These are phyloP conservation scores for Heteromyza rotundicornis DNA, from an alignment of 2,888 invertebrate genomes.

Conservation along the genomic window DNA sequence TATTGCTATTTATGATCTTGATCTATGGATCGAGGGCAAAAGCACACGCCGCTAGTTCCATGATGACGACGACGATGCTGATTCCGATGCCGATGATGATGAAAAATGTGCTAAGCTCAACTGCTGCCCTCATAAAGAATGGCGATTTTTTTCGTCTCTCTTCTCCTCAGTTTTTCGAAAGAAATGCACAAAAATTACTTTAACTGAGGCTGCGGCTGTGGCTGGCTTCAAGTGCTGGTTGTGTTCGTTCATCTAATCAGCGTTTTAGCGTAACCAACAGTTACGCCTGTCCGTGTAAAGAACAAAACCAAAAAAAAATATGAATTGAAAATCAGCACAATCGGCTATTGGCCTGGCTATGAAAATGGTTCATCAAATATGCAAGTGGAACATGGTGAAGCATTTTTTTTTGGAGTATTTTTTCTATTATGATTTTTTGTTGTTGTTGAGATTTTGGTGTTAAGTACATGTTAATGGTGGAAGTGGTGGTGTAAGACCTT, in stretches of 20 bases:
- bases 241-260: constrained; percentile 20
- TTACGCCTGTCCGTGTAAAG: constrained; percentile 11
- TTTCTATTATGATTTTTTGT: too few relatives aligned
- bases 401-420: too few relatives aligned
- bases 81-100: constrained; percentile 19
- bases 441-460: constrained; percentile 52
- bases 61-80: constrained; percentile 29
- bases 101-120: constrained; percentile 11
- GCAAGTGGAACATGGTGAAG: constrained; percentile 71
- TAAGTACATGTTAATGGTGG: constrained; percentile 47
- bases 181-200: too few relatives aligned
- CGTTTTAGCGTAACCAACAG: constrained; percentile 17
- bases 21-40: constrained; percentile 60
- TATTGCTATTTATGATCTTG: constrained; percentile 60
- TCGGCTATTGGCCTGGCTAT: not conserved
- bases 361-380: constrained; percentile 19
- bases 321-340: not conserved
- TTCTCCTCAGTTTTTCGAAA: not conserved
- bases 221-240: too few relatives aligned
- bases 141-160: not conserved
- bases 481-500: too few relatives aligned
- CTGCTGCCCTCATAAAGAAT: not conserved
- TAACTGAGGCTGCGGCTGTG: too few relatives aligned
- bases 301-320: not conserved
- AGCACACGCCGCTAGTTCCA: constrained; percentile 33